Percentiles rank a stretch among this genome's conserved stretches.
Evolutionary conservation across 2,888 invertebrate species (phyloP).

Genomic region (Helobdella robusta): DNA sequence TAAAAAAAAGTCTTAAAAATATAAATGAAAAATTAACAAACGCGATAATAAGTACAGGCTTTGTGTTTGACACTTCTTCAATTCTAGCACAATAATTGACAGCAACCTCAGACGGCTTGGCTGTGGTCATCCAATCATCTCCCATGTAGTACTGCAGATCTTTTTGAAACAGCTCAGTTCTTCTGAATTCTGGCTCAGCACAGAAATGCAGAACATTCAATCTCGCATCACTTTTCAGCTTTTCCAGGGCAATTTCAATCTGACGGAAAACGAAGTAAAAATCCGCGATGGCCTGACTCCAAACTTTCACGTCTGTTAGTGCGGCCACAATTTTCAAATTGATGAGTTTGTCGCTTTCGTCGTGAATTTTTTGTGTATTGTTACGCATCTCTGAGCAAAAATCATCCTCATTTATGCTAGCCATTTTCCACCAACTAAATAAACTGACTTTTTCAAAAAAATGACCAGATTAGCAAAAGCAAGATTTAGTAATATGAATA

Average conservation of each 20-base stretch:
- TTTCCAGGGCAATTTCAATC: conserved; percentile 33
- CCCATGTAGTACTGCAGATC: conserved; percentile 36
- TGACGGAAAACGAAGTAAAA: conserved; percentile 36
- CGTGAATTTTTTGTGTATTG: conserved; percentile 32
- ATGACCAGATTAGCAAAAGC: too few relatives aligned
- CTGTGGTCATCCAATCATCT: conserved; percentile 30
- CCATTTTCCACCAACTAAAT: too few relatives aligned
- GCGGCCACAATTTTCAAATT: conserved; percentile 33
- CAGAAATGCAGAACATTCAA: conserved; percentile 28
- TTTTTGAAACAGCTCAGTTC: conserved; percentile 32
- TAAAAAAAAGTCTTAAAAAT: neutral
- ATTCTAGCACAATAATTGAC: conserved; percentile 33
- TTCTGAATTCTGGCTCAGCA: conserved; percentile 26
- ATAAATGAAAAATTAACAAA: neutral
- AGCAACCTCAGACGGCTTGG: conserved; percentile 31
- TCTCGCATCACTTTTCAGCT: conserved; percentile 28
- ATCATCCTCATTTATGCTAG: conserved; percentile 18
- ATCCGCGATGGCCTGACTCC: conserved; percentile 32
- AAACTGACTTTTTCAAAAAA: too few relatives aligned
- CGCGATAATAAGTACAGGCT: conserved; percentile 24
- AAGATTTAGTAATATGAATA: too few relatives aligned
- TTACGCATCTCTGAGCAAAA: conserved; percentile 32
- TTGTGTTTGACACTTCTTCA: conserved; percentile 6
- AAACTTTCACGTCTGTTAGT: conserved; percentile 32
- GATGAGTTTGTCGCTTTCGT: conserved; percentile 33